Evolutionary conservation across 2,888 invertebrate genomes (phyloP).

Genomic region (Gandaritis pyraliata): DNA sequence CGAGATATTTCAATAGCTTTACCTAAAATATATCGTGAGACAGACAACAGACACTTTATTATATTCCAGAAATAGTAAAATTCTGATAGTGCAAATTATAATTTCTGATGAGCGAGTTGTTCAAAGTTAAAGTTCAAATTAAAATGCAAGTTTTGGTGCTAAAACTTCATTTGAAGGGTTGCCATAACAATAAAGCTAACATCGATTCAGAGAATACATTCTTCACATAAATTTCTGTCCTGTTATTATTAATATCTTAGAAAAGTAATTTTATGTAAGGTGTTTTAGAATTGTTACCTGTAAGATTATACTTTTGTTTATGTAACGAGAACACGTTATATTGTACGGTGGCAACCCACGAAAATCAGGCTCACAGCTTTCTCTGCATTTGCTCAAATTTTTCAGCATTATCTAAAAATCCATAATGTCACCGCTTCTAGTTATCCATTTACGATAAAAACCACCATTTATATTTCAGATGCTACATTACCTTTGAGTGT

Average conservation of each 20-base stretch:
- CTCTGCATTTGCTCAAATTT: conserved; percentile 79
- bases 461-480: conserved; percentile 64
- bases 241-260: conserved; percentile 31
- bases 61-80: conserved; percentile 12
- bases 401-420: conserved; percentile 58
- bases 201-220: conserved; percentile 26
- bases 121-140: conserved; percentile 20
- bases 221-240: conserved; percentile 24
- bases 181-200: conserved; percentile 51
- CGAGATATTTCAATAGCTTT: conserved; percentile 18
- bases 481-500: conserved; percentile 62
- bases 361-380: conserved; percentile 79
- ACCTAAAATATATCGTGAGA: conserved; percentile 9
- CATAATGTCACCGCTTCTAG: conserved; percentile 76
- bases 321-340: conserved; percentile 21
- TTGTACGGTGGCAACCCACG: conserved; percentile 62
- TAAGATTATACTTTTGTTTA: conserved; percentile 30
- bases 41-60: neutral
- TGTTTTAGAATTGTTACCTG: conserved; percentile 31
- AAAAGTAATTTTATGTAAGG: conserved; percentile 30
- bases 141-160: conserved; percentile 53
- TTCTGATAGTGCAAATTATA: conserved; percentile 25
- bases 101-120: conserved; percentile 35
- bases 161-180: conserved; percentile 64
- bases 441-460: conserved; percentile 63